Base-by-base conservation (phyloP, 2,797 vertebrate species). In the Eupleurogrammus muticus region DNA sequence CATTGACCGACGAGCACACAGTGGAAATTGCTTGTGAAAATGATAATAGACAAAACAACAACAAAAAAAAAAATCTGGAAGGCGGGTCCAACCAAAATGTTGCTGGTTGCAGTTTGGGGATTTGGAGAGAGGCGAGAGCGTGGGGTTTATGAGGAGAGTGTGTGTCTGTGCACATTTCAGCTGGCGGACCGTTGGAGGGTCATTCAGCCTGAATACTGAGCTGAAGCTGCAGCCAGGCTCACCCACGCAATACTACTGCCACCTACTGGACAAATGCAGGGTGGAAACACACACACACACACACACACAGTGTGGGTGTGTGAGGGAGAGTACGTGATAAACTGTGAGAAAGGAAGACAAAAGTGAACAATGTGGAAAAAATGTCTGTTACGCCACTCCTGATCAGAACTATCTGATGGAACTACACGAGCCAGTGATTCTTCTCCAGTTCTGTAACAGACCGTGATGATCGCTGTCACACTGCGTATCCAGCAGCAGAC, bases 211-310 rank as follows among this genome's bases (percentile, higher is more conserved):
- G 68, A 77, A 81, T 68, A 66, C 68, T 28, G 77, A 67, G 44
- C 54, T 38, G 16, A 42, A 46, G 49, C 16, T 0, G 0, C 8
- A 53, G 53, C 14, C 5, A 6, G 19, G 35, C 28, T 57, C 5
- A 66, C 24, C 73, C 58, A 55, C 66, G 71, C 80, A 92, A 66
- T 63, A 72, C 87, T 89, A 92, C 91, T 92, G 66, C 88, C 93
- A 93, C 87, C 92, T 90, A 83, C 87, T 90, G 92, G 88, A 60
- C 46, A 36, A 13, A 54, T 0, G 2, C 5, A n/a, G 72, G 81
- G 85, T 55, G 66, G 36, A 61, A 24, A 17, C 7, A 58, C 53
- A 34, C 34, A 4, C 59, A 63, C 62, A 35, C 36, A 17, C 28
- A 3, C 28, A 28, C 28, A 3, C 28, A 14, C 19, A 21, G 5